phyloP scores from a whole-genome alignment of 2,888 invertebrate species.

The Heliconius erato region DNA sequence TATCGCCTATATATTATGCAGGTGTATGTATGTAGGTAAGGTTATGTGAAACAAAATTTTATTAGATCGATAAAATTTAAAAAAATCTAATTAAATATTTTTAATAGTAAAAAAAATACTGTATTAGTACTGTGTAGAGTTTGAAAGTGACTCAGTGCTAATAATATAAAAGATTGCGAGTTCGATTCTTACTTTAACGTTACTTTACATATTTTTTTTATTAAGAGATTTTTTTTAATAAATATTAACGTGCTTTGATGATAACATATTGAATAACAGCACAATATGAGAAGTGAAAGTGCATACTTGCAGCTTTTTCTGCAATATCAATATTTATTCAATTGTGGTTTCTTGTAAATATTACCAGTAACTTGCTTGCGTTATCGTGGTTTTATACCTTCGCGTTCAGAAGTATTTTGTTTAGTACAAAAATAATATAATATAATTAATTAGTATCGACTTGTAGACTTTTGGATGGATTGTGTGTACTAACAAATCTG shows the following conservation, averaged over 20 bases:
- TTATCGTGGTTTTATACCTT: not conserved
- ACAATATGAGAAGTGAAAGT: not conserved
- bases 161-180: too few species aligned
- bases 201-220: not conserved
- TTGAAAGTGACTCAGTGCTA: too few species aligned
- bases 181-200: too few species aligned
- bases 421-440: not conserved
- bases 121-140: not conserved
- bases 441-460: not conserved
- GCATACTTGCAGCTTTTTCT: constrained; percentile 5
- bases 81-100: not conserved
- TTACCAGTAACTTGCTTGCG: constrained; percentile 1
- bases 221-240: not conserved
- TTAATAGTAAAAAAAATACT: not conserved
- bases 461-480: not conserved
- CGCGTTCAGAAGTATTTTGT: not conserved
- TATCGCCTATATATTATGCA: constrained; percentile 15
- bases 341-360: constrained; percentile 2
- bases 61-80: not conserved
- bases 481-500: not conserved
- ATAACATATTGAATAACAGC: not conserved
- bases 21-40: not conserved
- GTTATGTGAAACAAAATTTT: not conserved
- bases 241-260: too few species aligned
- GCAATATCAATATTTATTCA: constrained; percentile 6